Conservation (phyloP, 2,113 vertebrate genomes). For the Microtus oregoni region DNA sequence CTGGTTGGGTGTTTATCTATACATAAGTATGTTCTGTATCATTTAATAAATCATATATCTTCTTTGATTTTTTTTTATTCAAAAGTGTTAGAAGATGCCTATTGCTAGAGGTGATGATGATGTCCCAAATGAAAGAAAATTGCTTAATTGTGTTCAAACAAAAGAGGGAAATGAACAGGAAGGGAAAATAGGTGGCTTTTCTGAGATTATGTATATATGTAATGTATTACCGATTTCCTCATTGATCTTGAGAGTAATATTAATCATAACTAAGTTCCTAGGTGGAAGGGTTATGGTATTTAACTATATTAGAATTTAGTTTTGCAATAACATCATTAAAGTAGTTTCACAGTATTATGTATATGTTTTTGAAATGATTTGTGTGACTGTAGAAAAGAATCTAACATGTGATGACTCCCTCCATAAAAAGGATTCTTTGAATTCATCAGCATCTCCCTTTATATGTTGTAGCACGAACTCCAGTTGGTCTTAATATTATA, state of each 20-base stretch:
- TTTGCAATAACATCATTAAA: background rate
- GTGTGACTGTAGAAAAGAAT: background rate
- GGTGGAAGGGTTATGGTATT: background rate
- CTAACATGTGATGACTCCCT: background rate
- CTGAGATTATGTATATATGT: constrained; percentile 45
- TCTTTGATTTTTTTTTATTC: constrained; percentile 50
- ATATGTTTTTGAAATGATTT: constrained; percentile 13
- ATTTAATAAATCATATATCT: constrained; percentile 56
- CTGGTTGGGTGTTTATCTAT: constrained; percentile 80
- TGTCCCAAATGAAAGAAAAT: constrained; percentile 61
- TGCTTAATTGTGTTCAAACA: constrained; percentile 71
- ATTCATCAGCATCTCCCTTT: background rate
- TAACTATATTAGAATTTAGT: background rate
- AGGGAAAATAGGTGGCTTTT: constrained; percentile 65
- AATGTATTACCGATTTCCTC: constrained; percentile 74
- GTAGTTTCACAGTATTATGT: background rate
- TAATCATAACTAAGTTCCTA: constrained; percentile 50
- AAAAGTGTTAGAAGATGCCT: constrained; percentile 54
- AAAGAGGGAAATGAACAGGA: constrained; percentile 64
- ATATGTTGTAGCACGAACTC: too few species aligned
- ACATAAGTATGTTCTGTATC: constrained; percentile 73
- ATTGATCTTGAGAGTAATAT: constrained; percentile 10
- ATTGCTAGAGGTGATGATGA: constrained; percentile 69
- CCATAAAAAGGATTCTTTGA: background rate
- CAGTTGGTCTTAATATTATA: too few species aligned